Percentiles rank a stretch among this genome's conserved stretches.
phyloP scores from a whole-genome alignment of 2,113 vertebrate species.

The Nyctibius bracteatus region DNA sequence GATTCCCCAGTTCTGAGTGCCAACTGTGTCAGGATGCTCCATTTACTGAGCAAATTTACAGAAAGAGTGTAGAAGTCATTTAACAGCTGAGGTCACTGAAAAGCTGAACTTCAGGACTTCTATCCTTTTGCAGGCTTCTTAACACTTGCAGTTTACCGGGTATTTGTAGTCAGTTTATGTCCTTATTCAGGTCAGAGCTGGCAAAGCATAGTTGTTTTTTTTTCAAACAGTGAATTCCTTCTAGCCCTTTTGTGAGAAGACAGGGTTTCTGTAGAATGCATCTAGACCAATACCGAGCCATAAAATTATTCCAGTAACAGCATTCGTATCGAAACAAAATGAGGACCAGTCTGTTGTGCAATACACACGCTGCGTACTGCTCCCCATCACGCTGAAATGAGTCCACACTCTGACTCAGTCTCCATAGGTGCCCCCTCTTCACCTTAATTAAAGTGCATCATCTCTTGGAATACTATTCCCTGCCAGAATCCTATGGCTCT shows the following conservation, averaged over 20 bases:
- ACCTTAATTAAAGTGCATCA: neutral
- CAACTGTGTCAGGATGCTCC: neutral
- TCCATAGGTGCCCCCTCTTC: neutral
- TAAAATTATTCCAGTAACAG: neutral
- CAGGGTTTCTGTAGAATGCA: neutral
- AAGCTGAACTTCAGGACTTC: neutral
- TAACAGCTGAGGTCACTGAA: neutral
- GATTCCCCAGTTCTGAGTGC: neutral
- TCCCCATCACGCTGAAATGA: neutral
- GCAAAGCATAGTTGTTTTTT: neutral
- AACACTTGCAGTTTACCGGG: neutral
- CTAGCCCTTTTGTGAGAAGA: neutral
- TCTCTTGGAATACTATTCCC: neutral
- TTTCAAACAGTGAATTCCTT: neutral
- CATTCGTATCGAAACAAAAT: neutral
- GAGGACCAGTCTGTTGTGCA: neutral
- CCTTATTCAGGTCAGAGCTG: neutral
- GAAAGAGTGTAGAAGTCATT: neutral
- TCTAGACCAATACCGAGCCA: neutral
- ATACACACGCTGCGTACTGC: neutral
- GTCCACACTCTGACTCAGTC: neutral
- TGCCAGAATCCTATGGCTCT: neutral
- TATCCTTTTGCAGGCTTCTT: neutral
- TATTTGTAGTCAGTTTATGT: neutral
- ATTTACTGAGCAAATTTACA: neutral